Evolutionary conservation across 2,113 vertebrate genomes (phyloP), one percentile per base, ranked within the genome.

Genomic region (Bambusicola thoracicus): DNA sequence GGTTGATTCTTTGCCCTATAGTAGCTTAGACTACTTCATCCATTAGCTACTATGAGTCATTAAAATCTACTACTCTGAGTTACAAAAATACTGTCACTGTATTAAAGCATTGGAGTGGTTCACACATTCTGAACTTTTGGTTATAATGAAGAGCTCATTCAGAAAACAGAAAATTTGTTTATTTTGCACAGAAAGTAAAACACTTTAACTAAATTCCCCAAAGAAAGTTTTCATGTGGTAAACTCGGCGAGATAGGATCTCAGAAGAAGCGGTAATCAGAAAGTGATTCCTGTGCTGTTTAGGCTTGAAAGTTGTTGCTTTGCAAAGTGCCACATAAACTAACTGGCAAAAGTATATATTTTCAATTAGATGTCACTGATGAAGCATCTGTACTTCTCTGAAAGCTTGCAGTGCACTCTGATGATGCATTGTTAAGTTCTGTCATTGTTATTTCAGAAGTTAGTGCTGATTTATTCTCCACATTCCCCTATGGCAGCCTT

Each of bases 271-370:
- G 63, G 84, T 65, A 44, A 78, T 36, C 38, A 85, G 63, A 67
- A 91, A 87, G 55, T 46, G 14, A 79, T 73, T 93, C 34, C 68
- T 93, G 51, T 29, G 49, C 72, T 79, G 38, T 89, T 95, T 83
- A 65, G 56, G 56, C 24, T 53, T 92, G 56, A 1, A 3, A 43
- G 77, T 87, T 92, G 8, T 72, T 85, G 41, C 55, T 90, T 91
- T 92, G 56, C n/a, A 89, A 69, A 25, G 40, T 82, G 79, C 43
- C 59, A 83, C 18, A 25, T 78, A 69, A 84, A 94, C 36, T 79
- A 66, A 32, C n/a, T 59, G 81, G 55, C 34, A 74, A 81, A 79
- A 81, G 49, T 53, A 7, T 83, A 80, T 85, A 38, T 84, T 94
- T 95, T 89, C 68, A 61, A 40, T 92, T 61, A 92, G 29, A 10